Evolutionary conservation across 2,113 vertebrate species (phyloP), one percentile per base, ranked within the genome.

Genomic region (Seriola aureovittata): DNA sequence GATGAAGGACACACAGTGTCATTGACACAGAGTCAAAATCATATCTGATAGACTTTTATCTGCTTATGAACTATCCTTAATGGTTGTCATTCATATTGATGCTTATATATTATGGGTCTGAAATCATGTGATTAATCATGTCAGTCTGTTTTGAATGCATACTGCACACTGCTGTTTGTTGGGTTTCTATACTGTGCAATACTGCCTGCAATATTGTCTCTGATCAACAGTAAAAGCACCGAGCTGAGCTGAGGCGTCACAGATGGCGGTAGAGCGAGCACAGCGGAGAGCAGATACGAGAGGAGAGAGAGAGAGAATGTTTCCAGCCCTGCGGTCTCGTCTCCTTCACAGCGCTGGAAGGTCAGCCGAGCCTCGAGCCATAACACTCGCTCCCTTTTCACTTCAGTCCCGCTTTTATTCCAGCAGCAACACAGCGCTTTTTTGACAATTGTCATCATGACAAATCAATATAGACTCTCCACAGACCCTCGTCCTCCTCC

Each of bases 391-490:
- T 90, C 81, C 81, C 67, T 83, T 84, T 90, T 74, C 85, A 76
- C 85, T 90, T 88, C 86, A 78, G 84, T 82, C 79, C 58, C 5
- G 34, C 86, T 91, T 90, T 91, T 82, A 88, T 89, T 88, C 82
- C 86, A 57, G 84, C 73, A 68, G 75, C 81, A 82, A 82, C 82
- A 80, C 77, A 48, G 64, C 11, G 29, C 89, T 87, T 88, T 42
- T 90, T 86, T 92, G 84, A 93, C 92, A 92, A 89, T 91, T 83
- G 91, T 90, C 92, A 92, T 93, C 87, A 90, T 92, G 88, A 89
- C 78, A 29, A 93, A 93, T 94, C 92, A 92, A 91, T 94, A 91
- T 65, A 58, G 88, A 86, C 81, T 87, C 85, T 88, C 89, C 72
- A 71, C 85, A 82, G 63, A 78, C 62, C 67, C 32, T 23, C 72